Evolutionary conservation across 2,113 vertebrate genomes (phyloP), one percentile per base, ranked within the genome.

Genomic region (Xiphorhynchus elegans): DNA sequence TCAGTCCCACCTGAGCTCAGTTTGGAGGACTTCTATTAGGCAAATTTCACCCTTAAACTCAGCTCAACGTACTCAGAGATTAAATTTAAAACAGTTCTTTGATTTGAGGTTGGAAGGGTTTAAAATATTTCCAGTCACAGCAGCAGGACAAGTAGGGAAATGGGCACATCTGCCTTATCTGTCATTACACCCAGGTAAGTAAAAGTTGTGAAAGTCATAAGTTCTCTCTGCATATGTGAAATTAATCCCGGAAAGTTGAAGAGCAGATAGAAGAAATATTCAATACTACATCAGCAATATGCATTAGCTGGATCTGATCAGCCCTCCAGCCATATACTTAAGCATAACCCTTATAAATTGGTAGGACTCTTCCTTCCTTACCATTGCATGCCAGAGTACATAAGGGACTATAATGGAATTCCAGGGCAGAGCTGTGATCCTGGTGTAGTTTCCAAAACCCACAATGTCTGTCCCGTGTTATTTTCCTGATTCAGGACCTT

Each of bases 11-110:
- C 55, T 28, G 46, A 94, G 66, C 40, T 81, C 49, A 25, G 7
- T 47, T 79, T 83, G 49, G 62, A 93, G 78, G 53, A 63, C 18
- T 81, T 55, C 24, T 16, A 37, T 84, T 81, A 81, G 58, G 67
- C 17, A 72, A 69, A 94, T 84, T 87, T 95, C 78, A 94, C 78
- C 81, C 81, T 89, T 77, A 87, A 78, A 72, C 82, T 25, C 53
- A 64, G 31, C 37, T 84, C 37, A 58, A 66, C 75, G 28, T 42
- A 46, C 76, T 79, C 62, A 39, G 53, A 85, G 68, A 80, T 90
- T 68, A 69, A 80, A 79, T 77, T 73, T 68, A 63, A 88, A 90
- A 66, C 35, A 49, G 56, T 50, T 76, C 23, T 75, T 93, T 94
- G 86, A 67, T 90, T 83, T 81, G 63, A 86, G 26, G 50, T 56